Conservation (phyloP, 1,140 invertebrate genomes). For the Drosophila gunungcola region DNA sequence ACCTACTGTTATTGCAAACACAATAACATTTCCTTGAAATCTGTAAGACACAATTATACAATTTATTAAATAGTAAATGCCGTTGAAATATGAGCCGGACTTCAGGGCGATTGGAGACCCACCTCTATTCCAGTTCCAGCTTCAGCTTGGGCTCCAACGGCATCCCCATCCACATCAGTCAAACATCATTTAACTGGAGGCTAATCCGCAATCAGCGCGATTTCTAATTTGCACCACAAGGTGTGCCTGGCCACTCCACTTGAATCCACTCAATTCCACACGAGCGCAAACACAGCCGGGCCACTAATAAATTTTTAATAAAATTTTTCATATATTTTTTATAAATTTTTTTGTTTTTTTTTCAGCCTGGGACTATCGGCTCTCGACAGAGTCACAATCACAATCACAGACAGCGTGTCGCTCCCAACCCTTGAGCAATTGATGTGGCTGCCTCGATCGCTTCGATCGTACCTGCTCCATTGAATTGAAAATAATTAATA, state of each 20-base stretch:
- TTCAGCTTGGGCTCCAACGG: conserved; percentile 9
- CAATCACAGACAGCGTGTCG: conserved; percentile 78
- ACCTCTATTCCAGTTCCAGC: conserved; percentile 19
- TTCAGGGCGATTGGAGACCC: conserved; percentile 22
- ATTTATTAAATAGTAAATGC: conserved; percentile 36
- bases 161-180: conserved; percentile 48
- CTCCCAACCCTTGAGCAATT: conserved; percentile 82
- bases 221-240: conserved; percentile 79
- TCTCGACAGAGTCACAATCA: conserved; percentile 16
- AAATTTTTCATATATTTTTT: conserved; percentile 58
- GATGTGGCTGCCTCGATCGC: conserved; percentile 36
- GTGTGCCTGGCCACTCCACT: conserved; percentile 60
- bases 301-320: conserved; percentile 64
- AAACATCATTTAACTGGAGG: conserved; percentile 66
- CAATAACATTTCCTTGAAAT: too few species aligned
- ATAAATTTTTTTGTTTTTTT: conserved; percentile 2
- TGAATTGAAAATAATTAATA: conserved; percentile 80
- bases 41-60: conserved; percentile 8
- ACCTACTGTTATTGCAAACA: too few species aligned
- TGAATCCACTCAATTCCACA: conserved; percentile 48
- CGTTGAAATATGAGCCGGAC: conserved; percentile 31
- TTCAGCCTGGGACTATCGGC: conserved; percentile 30
- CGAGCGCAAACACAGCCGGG: conserved; percentile 36
- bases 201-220: conserved; percentile 79
- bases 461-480: conserved; percentile 32